Conservation (phyloP, 2,797 vertebrate genomes). For the Xyrichtys novacula region DNA sequence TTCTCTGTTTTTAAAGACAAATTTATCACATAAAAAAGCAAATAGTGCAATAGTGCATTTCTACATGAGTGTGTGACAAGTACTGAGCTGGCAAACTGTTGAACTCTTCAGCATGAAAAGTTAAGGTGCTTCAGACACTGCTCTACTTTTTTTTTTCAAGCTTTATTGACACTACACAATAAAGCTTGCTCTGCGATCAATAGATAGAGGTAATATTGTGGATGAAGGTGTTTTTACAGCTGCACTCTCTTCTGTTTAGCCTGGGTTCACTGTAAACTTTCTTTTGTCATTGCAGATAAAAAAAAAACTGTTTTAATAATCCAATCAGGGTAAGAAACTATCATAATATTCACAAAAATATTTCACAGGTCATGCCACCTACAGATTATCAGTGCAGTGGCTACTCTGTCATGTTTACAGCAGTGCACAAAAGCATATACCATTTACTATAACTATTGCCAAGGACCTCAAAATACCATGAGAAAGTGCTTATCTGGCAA, state of each 20-base stretch:
- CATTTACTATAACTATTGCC: conserved; percentile 28
- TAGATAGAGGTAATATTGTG: neutral
- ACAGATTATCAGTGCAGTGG: neutral
- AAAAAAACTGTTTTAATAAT: no score
- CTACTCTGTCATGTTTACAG: neutral
- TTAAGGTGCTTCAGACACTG: no score
- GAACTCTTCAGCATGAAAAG: no score
- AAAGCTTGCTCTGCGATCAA: neutral
- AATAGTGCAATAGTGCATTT: no score
- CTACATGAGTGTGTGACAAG: no score
- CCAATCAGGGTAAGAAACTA: neutral
- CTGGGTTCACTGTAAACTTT: neutral
- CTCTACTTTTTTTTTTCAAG: neutral
- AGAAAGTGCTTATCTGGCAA: conserved; percentile 35
- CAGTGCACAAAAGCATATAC: neutral
- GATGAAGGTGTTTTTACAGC: neutral
- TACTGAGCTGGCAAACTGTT: no score
- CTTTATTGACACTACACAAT: neutral
- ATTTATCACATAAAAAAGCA: no score
- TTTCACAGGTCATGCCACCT: neutral
- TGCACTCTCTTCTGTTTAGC: neutral
- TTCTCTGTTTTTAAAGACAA: no score
- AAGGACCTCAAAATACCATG: conserved; percentile 25
- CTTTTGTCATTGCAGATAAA: no score
- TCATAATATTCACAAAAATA: conserved; percentile 22